Evolutionary conservation across 2,888 invertebrate genomes (phyloP).

Genomic region (Antitype chi): DNA sequence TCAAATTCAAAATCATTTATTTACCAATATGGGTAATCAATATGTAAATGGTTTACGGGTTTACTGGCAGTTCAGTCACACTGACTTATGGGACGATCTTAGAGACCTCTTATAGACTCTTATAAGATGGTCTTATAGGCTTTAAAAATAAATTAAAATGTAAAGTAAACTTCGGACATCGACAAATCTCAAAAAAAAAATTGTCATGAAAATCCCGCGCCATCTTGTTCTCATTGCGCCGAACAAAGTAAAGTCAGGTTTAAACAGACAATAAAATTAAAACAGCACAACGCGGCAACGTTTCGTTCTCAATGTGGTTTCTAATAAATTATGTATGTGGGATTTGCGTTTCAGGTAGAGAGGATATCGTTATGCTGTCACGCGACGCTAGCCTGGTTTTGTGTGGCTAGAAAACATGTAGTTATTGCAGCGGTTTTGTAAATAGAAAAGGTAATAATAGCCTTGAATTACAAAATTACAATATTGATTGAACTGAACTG

Average conservation of each 20-base stretch:
- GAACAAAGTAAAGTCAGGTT: slow-evolving; percentile 20
- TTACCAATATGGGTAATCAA: too few species aligned
- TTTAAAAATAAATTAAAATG: too few species aligned
- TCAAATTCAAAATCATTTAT: too few species aligned
- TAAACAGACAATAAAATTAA: slow-evolving; percentile 57
- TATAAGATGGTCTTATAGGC: too few species aligned
- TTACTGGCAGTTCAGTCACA: too few species aligned
- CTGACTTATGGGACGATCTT: too few species aligned
- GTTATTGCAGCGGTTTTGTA: neutral
- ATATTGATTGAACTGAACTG: neutral
- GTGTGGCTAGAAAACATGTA: slow-evolving; percentile 32
- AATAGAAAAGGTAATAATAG: neutral
- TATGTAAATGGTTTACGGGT: too few species aligned
- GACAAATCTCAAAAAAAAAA: too few species aligned
- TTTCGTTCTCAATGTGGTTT: slow-evolving; percentile 58
- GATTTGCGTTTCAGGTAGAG: slow-evolving; percentile 66
- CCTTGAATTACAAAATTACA: neutral
- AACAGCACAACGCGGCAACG: slow-evolving; percentile 56
- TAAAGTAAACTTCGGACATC: too few species aligned
- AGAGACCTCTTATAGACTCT: too few species aligned
- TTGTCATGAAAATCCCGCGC: neutral
- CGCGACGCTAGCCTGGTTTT: slow-evolving; percentile 59
- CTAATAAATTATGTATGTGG: slow-evolving; percentile 69
- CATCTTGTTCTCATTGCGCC: neutral
- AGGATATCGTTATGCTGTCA: slow-evolving; percentile 62